A percentile compares a stretch with the other conserved stretches of the same genome.
Evolutionary conservation across 2,888 invertebrate species (phyloP).

Genomic region (Muscina levida): DNA sequence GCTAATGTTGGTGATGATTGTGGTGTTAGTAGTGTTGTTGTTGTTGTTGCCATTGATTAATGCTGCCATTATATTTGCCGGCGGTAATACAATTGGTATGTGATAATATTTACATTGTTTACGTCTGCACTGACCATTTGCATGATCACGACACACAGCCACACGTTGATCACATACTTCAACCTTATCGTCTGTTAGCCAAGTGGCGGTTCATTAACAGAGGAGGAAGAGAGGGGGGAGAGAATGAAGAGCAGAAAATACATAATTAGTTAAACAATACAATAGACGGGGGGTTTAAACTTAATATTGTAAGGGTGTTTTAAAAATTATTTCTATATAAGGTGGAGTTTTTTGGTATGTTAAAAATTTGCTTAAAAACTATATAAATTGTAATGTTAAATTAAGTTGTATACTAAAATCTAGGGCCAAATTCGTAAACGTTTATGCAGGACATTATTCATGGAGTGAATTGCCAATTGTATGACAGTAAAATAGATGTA

Average conservation of each 20-base stretch:
- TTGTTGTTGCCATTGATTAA: conserved; percentile 77
- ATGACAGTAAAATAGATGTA: no score
- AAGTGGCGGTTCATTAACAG: no score
- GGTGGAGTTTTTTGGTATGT: conserved; percentile 21
- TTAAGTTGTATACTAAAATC: no score
- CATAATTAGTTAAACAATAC: conserved; percentile 11
- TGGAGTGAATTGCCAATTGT: no score
- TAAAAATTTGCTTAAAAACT: not conserved
- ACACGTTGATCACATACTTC: conserved; percentile 97
- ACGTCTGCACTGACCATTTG: conserved; percentile 95
- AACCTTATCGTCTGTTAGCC: conserved; percentile 92
- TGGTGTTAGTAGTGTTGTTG: conserved; percentile 65
- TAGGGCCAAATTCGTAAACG: no score
- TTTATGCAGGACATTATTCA: no score
- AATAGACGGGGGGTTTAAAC: not conserved
- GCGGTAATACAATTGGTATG: conserved; percentile 94
- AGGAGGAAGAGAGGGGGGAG: conserved; percentile 8
- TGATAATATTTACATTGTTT: conserved; percentile 98
- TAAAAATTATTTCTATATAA: not conserved
- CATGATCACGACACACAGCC: conserved; percentile 97
- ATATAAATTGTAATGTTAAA: not conserved
- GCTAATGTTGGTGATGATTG: conserved; percentile 58
- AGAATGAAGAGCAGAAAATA: conserved; percentile 28
- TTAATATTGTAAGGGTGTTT: conserved; percentile 14
- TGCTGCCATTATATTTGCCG: conserved; percentile 88